Evolutionary conservation across 1,140 invertebrate genomes (phyloP), one percentile per base, ranked within the genome.

Genomic region (Papilio polytes): DNA sequence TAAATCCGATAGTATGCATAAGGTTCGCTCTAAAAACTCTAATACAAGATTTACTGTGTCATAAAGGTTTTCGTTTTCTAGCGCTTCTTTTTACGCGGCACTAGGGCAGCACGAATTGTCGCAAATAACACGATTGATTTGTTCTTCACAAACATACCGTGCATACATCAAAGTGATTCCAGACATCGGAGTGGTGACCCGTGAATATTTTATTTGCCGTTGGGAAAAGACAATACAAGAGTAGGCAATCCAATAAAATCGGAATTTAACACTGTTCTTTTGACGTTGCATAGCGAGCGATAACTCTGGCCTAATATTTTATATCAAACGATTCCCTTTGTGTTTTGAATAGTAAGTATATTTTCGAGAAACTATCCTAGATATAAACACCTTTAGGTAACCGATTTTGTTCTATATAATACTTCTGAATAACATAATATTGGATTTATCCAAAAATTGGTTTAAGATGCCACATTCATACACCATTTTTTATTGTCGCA

Each of bases 111-210:
- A 66, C 41, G 76, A 78, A 63, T 78, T 63, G 53, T 36, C n/a
- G 20, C 53, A 44, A 63, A 78, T 78, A 78, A 66, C 77, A 66
- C 77, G 56, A 78, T 78, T 78, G 77, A 78, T 78, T 78, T 78
- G 77, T 41, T 31, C 56, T 78, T 78, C 46, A 26, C 77, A 78
- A 78, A 78, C 77, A 78, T 78, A 63, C 77, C 59, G 77, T 78
- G 77, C 56, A 78, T 78, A 78, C 77, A 78, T 78, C 77, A 78
- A 63, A 78, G 77, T 66, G 77, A 66, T 78, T 78, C 77, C 56
- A 46, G n/a, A 36, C 56, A 63, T 46, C 77, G 77, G 56, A 44
- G 56, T 51, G 56, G 53, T 78, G 53, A 78, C 77, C 77, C 77
- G 77, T 78, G 77, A 78, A 78, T 66, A 66, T 78, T 78, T 78